These are phyloP conservation scores for Hirtodrosophila confusa DNA, from an alignment of 2,888 invertebrate genomes.

Conservation along the genomic window DNA sequence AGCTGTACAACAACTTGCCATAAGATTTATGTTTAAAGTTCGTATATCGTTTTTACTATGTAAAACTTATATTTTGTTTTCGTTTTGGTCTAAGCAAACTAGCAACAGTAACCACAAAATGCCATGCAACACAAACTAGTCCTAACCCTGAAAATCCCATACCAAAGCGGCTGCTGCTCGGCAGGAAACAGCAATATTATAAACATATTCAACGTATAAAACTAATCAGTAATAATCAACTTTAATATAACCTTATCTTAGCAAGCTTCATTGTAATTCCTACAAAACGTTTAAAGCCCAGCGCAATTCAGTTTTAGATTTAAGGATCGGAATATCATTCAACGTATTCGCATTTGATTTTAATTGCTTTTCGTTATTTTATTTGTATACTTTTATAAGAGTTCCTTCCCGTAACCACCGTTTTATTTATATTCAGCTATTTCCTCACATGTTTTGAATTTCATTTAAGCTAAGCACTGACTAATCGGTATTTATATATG, in stretches of 20 bases:
- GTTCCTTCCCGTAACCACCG: conserved; percentile 41
- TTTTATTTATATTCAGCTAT: conserved; percentile 46
- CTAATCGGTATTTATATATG: conserved; percentile 44
- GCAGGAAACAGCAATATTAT: conserved; percentile 66
- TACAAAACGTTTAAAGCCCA: conserved; percentile 42
- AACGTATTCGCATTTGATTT: conserved; percentile 45
- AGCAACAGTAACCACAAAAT: conserved; percentile 69
- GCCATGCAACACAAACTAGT: conserved; percentile 71
- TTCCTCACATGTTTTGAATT: conserved; percentile 33
- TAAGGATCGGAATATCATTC: conserved; percentile 52
- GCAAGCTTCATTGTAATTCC: conserved; percentile 58
- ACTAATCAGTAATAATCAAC: conserved; percentile 70
- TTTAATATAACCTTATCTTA: conserved; percentile 65
- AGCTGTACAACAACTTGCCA: conserved; percentile 68
- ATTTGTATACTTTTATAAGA: conserved; percentile 26
- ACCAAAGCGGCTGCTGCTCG: conserved; percentile 77
- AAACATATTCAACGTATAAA: conserved; percentile 68
- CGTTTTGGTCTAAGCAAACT: conserved; percentile 72
- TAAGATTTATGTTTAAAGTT: conserved; percentile 62
- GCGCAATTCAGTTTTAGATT: conserved; percentile 54
- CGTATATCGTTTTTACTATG: conserved; percentile 40
- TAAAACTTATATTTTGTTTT: conserved; percentile 45
- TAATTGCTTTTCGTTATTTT: conserved; percentile 46
- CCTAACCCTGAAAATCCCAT: conserved; percentile 50
- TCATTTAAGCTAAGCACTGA: conserved; percentile 40